Conservation (phyloP, 2,113 vertebrate genomes). For the Turdus rufiventris region DNA sequence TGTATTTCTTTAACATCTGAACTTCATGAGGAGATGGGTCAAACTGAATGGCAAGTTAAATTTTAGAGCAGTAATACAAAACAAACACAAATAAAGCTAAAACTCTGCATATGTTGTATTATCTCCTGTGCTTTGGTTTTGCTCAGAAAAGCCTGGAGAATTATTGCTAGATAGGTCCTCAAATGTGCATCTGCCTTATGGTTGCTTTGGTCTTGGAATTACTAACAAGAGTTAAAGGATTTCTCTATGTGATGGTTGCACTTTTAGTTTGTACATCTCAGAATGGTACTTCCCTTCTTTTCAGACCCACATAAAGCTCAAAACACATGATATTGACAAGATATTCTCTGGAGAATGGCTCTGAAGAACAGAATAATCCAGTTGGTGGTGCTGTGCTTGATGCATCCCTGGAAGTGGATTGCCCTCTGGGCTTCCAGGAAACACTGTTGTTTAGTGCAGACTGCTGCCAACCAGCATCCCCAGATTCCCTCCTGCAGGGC, state of each 20-base stretch:
- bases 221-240: neutral
- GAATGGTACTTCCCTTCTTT: neutral
- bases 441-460: neutral
- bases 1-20: neutral
- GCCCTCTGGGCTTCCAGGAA: neutral
- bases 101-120: neutral
- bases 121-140: neutral
- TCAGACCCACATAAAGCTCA: neutral
- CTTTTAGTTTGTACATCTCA: neutral
- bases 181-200: rapidly evolving
- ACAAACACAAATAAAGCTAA: neutral
- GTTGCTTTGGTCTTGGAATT: neutral
- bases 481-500: neutral
- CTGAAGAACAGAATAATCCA: neutral
- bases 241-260: neutral
- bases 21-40: neutral
- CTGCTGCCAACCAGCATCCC: neutral
- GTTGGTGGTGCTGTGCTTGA: neutral
- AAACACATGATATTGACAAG: neutral
- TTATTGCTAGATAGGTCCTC: neutral
- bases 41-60: neutral
- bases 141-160: neutral
- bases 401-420: rapidly evolving
- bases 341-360: neutral
- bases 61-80: neutral